Conservation (phyloP, 2,888 invertebrate species). For the Drosophila koepferae region DNA sequence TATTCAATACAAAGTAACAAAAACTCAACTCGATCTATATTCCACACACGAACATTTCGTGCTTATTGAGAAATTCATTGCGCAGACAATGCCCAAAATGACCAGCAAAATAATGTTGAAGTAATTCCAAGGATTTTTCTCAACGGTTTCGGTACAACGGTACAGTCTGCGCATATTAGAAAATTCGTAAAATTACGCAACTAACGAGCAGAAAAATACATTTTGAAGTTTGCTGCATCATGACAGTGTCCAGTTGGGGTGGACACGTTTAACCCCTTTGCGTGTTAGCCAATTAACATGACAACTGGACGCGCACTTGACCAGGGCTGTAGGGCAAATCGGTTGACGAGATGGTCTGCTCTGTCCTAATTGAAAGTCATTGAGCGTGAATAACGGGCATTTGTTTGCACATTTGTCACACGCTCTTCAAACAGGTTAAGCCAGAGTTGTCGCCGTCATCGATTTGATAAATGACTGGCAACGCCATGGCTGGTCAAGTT, state of each 20-base stretch:
- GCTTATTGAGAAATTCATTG: conserved; percentile 12
- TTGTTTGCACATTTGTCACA: conserved; percentile 58
- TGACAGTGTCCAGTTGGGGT: conserved; percentile 31
- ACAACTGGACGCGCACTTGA: conserved; percentile 40
- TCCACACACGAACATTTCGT: conserved; percentile 16
- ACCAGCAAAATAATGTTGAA: conserved; percentile 36
- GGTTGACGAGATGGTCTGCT: conserved; percentile 20
- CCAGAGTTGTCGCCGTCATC: conserved; percentile 33
- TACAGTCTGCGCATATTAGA: conserved; percentile 33
- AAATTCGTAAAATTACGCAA: conserved; percentile 47
- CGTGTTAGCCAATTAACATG: conserved; percentile 72
- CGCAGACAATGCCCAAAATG: conserved; percentile 44
- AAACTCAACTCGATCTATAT: neutral
- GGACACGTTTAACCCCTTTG: conserved; percentile 61
- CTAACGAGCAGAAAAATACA: conserved; percentile 77
- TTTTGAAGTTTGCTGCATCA: conserved; percentile 70
- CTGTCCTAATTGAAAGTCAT: conserved; percentile 78
- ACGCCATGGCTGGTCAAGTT: conserved; percentile 51
- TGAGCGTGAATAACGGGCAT: conserved; percentile 63
- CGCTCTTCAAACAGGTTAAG: conserved; percentile 67
- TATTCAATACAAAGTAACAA: neutral
- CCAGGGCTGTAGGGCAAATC: conserved; percentile 16
- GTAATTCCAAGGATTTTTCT: neutral
- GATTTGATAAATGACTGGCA: conserved; percentile 67
- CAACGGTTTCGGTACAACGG: neutral